These are phyloP conservation scores for Pseudobourletiella spinata DNA, from an alignment of 1,140 invertebrate genomes.

Conservation along the genomic window DNA sequence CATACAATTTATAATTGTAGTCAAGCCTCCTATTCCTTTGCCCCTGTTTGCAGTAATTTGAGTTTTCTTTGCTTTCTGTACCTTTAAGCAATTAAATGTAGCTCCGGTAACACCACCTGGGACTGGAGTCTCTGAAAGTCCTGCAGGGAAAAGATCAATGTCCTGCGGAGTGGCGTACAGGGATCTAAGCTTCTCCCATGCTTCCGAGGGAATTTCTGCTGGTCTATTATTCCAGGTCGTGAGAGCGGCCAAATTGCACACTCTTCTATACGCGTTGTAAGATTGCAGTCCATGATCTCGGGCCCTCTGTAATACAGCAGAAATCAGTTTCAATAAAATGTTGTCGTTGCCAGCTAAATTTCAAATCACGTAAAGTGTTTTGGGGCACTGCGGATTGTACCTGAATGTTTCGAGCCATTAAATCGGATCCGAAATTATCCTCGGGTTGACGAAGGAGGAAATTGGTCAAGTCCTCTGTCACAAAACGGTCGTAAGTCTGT, in stretches of 20 bases:
- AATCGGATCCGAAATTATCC: slow-evolving; percentile 31
- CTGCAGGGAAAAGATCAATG: slow-evolving; percentile 50
- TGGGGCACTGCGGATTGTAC: too few relatives aligned
- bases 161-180: slow-evolving; percentile 48
- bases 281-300: slow-evolving; percentile 53
- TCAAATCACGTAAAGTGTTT: not conserved
- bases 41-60: not conserved
- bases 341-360: not conserved
- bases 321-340: slow-evolving; percentile 50
- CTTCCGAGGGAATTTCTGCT: slow-evolving; percentile 44
- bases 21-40: not conserved
- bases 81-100: slow-evolving; percentile 46
- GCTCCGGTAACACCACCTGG: slow-evolving; percentile 45
- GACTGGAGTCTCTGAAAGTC: slow-evolving; percentile 46
- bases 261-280: slow-evolving; percentile 51
- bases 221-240: slow-evolving; percentile 63
- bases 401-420: slow-evolving; percentile 32
- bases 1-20: not conserved
- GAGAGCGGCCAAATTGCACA: slow-evolving; percentile 51
- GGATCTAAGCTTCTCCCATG: slow-evolving; percentile 41
- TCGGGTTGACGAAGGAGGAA: slow-evolving; percentile 17
- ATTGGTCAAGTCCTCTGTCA: slow-evolving; percentile 32
- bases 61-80: not conserved
- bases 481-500: slow-evolving; percentile 29
- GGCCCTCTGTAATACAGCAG: slow-evolving; percentile 71